phyloP scores from a whole-genome alignment of 2,797 vertebrate species.

The Chrysocyon brachyurus region DNA sequence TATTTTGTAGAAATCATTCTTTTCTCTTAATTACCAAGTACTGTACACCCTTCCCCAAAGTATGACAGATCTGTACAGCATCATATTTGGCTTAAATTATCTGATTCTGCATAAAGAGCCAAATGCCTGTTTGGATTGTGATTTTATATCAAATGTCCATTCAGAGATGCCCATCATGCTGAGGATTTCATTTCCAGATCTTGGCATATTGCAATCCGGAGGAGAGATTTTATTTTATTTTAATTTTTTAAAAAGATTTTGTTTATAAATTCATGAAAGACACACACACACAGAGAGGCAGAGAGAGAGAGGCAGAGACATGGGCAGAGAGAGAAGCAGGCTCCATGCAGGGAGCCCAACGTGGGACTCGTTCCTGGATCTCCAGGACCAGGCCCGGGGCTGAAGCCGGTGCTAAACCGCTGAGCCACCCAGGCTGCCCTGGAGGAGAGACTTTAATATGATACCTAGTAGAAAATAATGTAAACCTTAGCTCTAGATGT shows the following conservation, averaged over 20 bases:
- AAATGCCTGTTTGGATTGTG: neutral
- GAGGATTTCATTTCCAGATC: neutral
- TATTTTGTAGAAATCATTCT: neutral
- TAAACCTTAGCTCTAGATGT: neutral
- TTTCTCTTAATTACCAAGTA: neutral
- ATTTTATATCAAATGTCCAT: conserved; percentile 2
- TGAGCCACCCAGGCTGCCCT: too few species aligned
- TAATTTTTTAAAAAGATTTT: too few species aligned
- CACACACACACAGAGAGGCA: too few species aligned
- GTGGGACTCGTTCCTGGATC: too few species aligned
- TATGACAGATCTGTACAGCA: neutral
- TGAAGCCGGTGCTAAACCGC: too few species aligned
- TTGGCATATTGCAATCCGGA: neutral
- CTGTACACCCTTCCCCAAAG: neutral
- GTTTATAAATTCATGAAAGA: too few species aligned
- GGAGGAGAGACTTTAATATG: neutral
- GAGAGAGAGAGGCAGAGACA: too few species aligned
- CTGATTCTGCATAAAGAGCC: neutral
- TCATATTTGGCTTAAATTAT: neutral
- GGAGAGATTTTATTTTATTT: neutral
- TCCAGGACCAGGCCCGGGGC: too few species aligned
- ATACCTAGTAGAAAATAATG: neutral
- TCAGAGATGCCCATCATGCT: neutral
- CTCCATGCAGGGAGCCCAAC: too few species aligned
- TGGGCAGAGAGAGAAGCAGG: too few species aligned